Base-by-base conservation (phyloP, 2,888 invertebrate genomes). In the Caenorhabditis wallacei region DNA sequence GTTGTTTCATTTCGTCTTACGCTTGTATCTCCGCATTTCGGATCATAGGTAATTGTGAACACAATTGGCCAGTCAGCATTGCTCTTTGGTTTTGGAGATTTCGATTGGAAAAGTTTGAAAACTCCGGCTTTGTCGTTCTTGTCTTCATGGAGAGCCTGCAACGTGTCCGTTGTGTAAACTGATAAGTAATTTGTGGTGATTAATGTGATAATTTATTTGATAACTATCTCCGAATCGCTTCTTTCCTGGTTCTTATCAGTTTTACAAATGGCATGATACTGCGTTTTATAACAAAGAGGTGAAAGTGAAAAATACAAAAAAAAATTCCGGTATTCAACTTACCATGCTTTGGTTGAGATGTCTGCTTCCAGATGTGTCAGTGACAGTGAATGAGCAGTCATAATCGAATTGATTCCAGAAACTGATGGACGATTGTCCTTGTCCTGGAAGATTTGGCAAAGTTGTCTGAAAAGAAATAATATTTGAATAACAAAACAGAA, bases 391-490 rank as follows among this genome's bases (percentile, higher is more conserved):
- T 0, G 43, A 24, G 48, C 80, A 82, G 1, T 54, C 10, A 24
- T 43, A 24, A 20, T 86, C 64, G 11, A 89, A 68, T 30, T 85
- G 84, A 70, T 90, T 90, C 84, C 88, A 86, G 54, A 90, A 86
- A 46, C 86, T 85, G 18, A 89, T 80, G 20, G 76, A 89, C 4
- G 85, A 76, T 51, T 84, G 59, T 16, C 87, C 88, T 11, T 71
- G 66, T 13, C 64, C 70, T 35, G 89, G 90, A n/a, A 89, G 68
- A 8, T 63, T 75, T 18, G 88, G 88, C 13, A 88, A 83, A 7
- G 89, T 88, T 11, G 80, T 87, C 89, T 89, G 78, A 74, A 84
- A 76, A 20, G n/a, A n/a, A n/a, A n/a, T n/a, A n/a, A n/a, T n/a
- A n/a, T n/a, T n/a, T 30, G 48, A 4, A 35, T 30, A 24, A 24